A percentile compares a stretch with the other conserved stretches of the same genome.
phyloP scores from a whole-genome alignment of 1,140 invertebrate species.

The Scaptomyza montana region DNA sequence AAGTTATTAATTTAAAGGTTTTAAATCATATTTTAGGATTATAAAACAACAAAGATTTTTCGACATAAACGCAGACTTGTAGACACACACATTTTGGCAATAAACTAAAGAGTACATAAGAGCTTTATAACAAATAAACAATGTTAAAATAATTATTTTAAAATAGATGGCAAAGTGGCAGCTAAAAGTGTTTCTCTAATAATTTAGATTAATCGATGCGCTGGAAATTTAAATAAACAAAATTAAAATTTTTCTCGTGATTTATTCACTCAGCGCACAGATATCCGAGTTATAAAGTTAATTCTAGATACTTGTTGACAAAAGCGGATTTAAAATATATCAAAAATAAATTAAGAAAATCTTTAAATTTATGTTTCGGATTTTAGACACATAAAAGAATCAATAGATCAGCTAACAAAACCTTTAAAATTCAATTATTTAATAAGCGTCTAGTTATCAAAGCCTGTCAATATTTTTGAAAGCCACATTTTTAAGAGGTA shows the following conservation, averaged over 20 bases:
- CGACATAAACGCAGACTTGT: too few species aligned
- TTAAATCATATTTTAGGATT: too few species aligned
- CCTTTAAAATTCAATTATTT: too few species aligned
- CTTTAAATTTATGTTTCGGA: neutral
- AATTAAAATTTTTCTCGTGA: constrained; percentile 14
- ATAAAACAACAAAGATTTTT: too few species aligned
- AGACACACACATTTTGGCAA: too few species aligned
- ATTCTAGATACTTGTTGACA: constrained; percentile 19
- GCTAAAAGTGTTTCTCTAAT: constrained; percentile 12
- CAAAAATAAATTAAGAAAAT: neutral
- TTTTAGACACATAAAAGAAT: too few species aligned
- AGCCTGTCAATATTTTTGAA: too few species aligned
- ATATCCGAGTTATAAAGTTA: neutral
- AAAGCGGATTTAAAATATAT: neutral
- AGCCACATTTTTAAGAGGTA: neutral
- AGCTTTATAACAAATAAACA: neutral
- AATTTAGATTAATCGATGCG: constrained; percentile 29
- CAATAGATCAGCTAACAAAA: too few species aligned
- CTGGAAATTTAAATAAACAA: constrained; percentile 10
- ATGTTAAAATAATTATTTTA: constrained; percentile 2
- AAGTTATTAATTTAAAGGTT: too few species aligned
- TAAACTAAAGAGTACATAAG: neutral
- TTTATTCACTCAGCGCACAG: neutral
- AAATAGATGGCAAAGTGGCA: constrained; percentile 16
- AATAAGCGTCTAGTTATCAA: too few species aligned